Base-by-base conservation (phyloP, 2,888 invertebrate genomes). In the Hylaea fasciaria region DNA sequence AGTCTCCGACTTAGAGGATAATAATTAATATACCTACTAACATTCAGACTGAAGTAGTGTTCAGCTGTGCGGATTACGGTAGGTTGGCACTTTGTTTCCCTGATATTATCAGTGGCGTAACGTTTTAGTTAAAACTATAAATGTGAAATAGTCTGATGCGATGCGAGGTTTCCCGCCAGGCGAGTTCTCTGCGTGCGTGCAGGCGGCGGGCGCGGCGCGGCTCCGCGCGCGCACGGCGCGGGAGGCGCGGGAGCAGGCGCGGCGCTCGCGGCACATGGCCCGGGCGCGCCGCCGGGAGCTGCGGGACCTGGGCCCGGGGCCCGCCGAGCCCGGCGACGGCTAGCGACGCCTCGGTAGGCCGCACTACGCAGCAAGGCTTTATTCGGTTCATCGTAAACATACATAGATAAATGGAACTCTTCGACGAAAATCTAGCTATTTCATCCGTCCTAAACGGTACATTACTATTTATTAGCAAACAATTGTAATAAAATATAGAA, bases 121-220 rank as follows among this genome's bases (percentile, higher is more conserved):
- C n/a, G n/a, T n/a, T n/a, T n/a, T n/a, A n/a, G n/a, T n/a, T n/a
- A n/a, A n/a, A n/a, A 22, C 5, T 22, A 22, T 3, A 2, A 3
- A 22, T 22, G 3, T 22, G 22, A 3, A 12, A 37, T n/a, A 12
- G n/a, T n/a, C 1, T 35, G 11, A 2, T 16, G 16, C n/a, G n/a
- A n/a, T n/a, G n/a, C n/a, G n/a, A n/a, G n/a, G n/a, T n/a, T 47
- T 17, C 11, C 35, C 8, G 0, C 71, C 9, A 90, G 90, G 79
- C 35, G 86, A 76, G 2, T 91, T 91, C 72, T 72, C 77, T 0
- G 71, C 71, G 50, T 91, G 91, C 77, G 91, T 90, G 43, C 82
- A 81, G 48, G 81, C 81, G 0, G 82, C 85, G 49, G 77, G 81
- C 9, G 66, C 74, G n/a, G 11, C 28, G 0, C 81, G 86, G 0